phyloP scores from a whole-genome alignment of 2,113 vertebrate genomes.

The Cebidichthys violaceus region DNA sequence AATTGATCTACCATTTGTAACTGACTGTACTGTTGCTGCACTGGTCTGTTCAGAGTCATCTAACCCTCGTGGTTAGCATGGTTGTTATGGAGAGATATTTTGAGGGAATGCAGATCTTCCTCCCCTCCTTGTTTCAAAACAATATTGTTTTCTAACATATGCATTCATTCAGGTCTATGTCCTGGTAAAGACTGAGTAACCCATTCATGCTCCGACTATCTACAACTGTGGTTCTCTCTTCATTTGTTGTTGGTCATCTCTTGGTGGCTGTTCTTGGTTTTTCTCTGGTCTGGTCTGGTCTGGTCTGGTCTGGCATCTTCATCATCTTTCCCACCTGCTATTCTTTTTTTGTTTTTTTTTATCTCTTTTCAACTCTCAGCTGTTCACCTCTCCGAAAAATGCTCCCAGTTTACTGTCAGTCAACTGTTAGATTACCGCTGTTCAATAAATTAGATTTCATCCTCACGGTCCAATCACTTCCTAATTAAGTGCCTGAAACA shows the following conservation, averaged over 20 bases:
- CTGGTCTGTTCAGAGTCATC: background rate
- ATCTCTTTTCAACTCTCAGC: background rate
- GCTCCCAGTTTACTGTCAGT: constrained; percentile 40
- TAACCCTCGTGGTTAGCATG: background rate
- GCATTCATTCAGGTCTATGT: background rate
- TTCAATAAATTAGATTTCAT: constrained; percentile 64
- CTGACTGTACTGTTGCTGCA: background rate
- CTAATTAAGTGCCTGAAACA: constrained; percentile 68
- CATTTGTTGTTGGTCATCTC: background rate
- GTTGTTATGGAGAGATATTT: background rate
- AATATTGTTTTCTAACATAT: background rate
- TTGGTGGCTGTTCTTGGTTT: background rate
- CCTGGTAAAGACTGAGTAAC: background rate
- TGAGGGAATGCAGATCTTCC: background rate
- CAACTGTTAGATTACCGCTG: constrained; percentile 42
- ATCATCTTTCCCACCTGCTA: background rate
- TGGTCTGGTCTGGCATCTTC: background rate
- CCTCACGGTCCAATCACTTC: constrained; percentile 59
- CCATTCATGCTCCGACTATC: background rate
- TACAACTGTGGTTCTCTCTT: background rate
- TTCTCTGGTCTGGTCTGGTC: background rate
- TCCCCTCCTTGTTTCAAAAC: background rate
- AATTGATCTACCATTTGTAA: background rate
- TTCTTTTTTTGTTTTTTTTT: background rate
- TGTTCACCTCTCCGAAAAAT: constrained; percentile 24